A percentile compares a stretch with the other conserved stretches of the same genome.
Conservation (phyloP, 1,140 invertebrate species). For the Frieseomelitta varia region DNA sequence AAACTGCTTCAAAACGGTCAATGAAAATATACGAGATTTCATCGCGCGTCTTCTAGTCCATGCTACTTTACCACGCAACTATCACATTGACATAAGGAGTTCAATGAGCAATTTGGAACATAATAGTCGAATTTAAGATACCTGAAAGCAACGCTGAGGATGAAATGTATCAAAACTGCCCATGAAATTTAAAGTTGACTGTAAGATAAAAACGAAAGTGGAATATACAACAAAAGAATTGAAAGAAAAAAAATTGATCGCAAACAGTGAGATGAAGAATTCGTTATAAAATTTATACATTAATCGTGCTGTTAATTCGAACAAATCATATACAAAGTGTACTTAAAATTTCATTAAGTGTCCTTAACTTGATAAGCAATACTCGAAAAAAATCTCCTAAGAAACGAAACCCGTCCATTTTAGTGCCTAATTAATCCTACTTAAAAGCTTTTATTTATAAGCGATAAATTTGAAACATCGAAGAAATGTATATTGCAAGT, state of each 20-base stretch:
- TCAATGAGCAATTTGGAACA: background rate
- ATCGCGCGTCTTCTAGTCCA: slow-evolving; percentile 71
- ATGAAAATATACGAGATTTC: slow-evolving; percentile 39
- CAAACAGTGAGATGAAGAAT: background rate
- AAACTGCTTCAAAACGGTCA: slow-evolving; percentile 13
- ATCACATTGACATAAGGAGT: slow-evolving; percentile 18
- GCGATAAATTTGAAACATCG: slow-evolving; percentile 37
- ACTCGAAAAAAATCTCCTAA: slow-evolving; percentile 57
- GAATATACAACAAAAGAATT: background rate
- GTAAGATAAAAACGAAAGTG: background rate
- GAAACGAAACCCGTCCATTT: slow-evolving; percentile 76
- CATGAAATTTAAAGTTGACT: background rate
- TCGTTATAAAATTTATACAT: background rate
- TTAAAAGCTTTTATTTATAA: slow-evolving; percentile 66
- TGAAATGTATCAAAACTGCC: slow-evolving; percentile 18
- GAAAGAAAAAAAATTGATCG: background rate
- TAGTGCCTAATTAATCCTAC: slow-evolving; percentile 75
- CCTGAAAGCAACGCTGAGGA: background rate
- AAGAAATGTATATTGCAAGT: slow-evolving; percentile 35
- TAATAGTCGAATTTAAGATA: background rate
- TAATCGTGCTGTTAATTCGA: background rate
- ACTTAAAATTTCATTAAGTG: slow-evolving; percentile 74
- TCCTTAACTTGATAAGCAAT: slow-evolving; percentile 66
- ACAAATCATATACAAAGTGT: slow-evolving; percentile 68
- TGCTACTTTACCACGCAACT: slow-evolving; percentile 45